These are phyloP conservation scores for Spatulosminthurus flaviceps DNA, from an alignment of 2,888 invertebrate genomes.

Conservation along the genomic window DNA sequence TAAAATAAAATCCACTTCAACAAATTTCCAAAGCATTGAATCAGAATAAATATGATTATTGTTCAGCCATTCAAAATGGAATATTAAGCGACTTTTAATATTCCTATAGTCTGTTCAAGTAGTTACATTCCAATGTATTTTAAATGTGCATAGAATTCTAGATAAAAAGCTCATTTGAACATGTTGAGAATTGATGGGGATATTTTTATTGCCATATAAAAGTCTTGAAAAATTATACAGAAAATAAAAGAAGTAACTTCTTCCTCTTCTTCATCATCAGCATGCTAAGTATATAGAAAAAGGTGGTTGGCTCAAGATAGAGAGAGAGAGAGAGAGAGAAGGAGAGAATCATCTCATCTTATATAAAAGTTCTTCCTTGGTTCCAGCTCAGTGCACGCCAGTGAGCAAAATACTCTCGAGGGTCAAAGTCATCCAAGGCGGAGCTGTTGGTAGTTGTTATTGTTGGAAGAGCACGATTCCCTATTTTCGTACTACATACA, in stretches of 20 bases:
- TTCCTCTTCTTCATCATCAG: neutral
- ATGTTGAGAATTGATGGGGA: neutral
- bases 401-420: conserved; percentile 56
- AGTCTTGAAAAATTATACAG: conserved; percentile 5
- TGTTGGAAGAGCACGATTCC: conserved; percentile 24
- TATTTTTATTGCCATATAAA: neutral
- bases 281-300: neutral
- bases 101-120: no score
- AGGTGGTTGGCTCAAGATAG: neutral
- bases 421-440: conserved; percentile 53
- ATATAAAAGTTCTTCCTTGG: conserved; percentile 44
- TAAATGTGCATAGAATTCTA: no score
- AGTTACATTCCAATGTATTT: no score
- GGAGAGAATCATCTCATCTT: conserved; percentile 48
- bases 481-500: conserved; percentile 28
- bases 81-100: no score
- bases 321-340: conserved; percentile 8
- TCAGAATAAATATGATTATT: conserved; percentile 4
- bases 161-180: no score
- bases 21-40: no score
- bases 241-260: neutral
- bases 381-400: conserved; percentile 54
- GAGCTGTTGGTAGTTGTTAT: conserved; percentile 30
- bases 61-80: neutral
- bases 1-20: neutral